phyloP scores from a whole-genome alignment of 2,888 invertebrate species.

The Deroplatys truncata region DNA sequence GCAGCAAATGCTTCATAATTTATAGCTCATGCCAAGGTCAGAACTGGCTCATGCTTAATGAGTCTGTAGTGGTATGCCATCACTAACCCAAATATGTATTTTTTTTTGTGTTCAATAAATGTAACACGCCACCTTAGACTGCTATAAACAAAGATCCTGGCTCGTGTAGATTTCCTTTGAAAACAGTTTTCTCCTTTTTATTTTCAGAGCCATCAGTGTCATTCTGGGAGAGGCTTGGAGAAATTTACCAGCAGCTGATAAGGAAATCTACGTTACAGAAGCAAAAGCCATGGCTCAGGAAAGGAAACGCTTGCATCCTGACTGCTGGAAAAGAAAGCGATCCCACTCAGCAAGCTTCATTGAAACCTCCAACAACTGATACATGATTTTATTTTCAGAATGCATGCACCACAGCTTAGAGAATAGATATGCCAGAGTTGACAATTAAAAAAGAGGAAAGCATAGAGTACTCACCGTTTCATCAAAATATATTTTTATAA shows the following conservation, averaged over 20 bases:
- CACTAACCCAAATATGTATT: too few relatives aligned
- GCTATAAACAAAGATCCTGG: too few relatives aligned
- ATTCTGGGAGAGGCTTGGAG: constrained; percentile 50
- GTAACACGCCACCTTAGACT: too few relatives aligned
- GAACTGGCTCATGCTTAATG: too few relatives aligned
- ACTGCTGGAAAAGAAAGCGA: constrained; percentile 51
- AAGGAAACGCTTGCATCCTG: constrained; percentile 47
- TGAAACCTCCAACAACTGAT: background rate
- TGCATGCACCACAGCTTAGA: background rate
- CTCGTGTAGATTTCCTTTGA: too few relatives aligned
- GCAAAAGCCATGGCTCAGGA: constrained; percentile 46
- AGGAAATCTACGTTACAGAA: constrained; percentile 42
- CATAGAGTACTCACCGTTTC: background rate
- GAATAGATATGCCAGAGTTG: background rate
- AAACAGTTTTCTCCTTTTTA: background rate
- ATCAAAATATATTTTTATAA: background rate
- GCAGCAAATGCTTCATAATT: too few relatives aligned
- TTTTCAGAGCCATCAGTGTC: constrained; percentile 47
- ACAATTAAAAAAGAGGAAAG: background rate
- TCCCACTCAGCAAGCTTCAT: constrained; percentile 38
- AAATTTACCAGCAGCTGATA: constrained; percentile 41
- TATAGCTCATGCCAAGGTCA: too few relatives aligned
- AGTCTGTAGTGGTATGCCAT: too few relatives aligned
- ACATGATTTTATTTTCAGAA: background rate
- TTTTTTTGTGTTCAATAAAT: too few relatives aligned